Evolutionary conservation across 2,888 invertebrate species (phyloP).

Genomic region (Pammene fasciana): DNA sequence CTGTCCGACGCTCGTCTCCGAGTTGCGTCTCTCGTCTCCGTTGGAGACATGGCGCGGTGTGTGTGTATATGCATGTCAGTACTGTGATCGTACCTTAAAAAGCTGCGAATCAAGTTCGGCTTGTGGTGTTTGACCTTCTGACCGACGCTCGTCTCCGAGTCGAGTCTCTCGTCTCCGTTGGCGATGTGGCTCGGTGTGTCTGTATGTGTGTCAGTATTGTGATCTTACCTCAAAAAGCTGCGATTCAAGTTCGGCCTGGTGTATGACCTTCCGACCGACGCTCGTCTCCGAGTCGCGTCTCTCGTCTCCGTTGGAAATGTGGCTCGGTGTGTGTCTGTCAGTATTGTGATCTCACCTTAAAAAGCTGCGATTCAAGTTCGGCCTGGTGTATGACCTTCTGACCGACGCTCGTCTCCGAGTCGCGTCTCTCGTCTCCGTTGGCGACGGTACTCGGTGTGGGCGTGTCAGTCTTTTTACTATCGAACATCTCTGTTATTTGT

Average conservation of each 20-base stretch:
- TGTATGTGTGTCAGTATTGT: slow-evolving; percentile 38
- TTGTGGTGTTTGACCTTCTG: no score
- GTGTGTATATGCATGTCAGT: slow-evolving; percentile 44
- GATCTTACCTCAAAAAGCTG: no score
- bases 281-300: no score
- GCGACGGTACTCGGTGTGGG: slow-evolving; percentile 64
- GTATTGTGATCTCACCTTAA: slow-evolving; percentile 74
- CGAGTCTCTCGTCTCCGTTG: no score
- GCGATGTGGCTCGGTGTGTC: slow-evolving; percentile 46
- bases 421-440: slow-evolving; percentile 60
- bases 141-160: no score
- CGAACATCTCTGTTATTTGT: slow-evolving; percentile 70
- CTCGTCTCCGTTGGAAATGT: no score
- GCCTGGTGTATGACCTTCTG: slow-evolving; percentile 89
- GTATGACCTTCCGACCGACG: no score
- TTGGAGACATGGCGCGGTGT: slow-evolving; percentile 64
- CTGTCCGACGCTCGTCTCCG: slow-evolving; percentile 51
- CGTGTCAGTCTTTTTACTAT: slow-evolving; percentile 66
- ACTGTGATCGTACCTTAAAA: neutral
- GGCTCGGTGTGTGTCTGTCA: slow-evolving; percentile 54
- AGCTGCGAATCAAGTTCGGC: no score
- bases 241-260: no score
- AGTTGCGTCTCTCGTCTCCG: slow-evolving; percentile 62
- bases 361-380: slow-evolving; percentile 93
- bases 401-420: slow-evolving; percentile 64